Evolutionary conservation across 2,797 vertebrate species (phyloP).

Genomic region (Podarcis siculus): DNA sequence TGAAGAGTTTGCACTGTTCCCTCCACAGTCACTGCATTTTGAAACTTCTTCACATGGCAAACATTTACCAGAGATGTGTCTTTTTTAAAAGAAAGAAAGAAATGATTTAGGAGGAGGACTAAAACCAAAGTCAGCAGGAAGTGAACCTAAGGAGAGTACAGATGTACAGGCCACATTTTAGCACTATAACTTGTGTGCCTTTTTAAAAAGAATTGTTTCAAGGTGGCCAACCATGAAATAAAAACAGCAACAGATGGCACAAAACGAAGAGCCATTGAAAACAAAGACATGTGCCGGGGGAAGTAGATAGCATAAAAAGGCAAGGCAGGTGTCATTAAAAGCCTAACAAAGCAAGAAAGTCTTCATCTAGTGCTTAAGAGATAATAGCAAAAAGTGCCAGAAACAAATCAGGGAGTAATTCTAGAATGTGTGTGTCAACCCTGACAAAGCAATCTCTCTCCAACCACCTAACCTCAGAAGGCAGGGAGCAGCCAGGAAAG

Average conservation of each 20-base stretch:
- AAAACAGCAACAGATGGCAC: not conserved
- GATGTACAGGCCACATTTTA: not conserved
- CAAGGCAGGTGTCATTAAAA: not conserved
- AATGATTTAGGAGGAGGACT: not conserved
- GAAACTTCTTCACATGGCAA: too few species aligned
- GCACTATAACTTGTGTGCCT: not conserved
- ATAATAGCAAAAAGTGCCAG: too few species aligned
- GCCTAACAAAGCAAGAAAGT: not conserved
- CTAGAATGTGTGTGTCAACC: too few species aligned
- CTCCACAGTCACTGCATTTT: too few species aligned
- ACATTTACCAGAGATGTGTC: not conserved
- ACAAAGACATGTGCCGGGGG: not conserved
- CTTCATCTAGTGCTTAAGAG: too few species aligned
- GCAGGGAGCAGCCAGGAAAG: too few species aligned
- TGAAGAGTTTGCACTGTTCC: too few species aligned
- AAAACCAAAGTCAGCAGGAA: not conserved
- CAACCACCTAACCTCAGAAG: too few species aligned
- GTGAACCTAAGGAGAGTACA: not conserved
- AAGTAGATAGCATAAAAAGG: not conserved
- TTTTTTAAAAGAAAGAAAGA: not conserved
- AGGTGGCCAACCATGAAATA: not conserved
- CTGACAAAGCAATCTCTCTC: too few species aligned
- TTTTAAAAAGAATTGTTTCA: not conserved
- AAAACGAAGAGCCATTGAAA: not conserved
- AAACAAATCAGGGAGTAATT: too few species aligned